Evolutionary conservation across 2,113 vertebrate genomes (phyloP).

Genomic region (Centropus unirufus): DNA sequence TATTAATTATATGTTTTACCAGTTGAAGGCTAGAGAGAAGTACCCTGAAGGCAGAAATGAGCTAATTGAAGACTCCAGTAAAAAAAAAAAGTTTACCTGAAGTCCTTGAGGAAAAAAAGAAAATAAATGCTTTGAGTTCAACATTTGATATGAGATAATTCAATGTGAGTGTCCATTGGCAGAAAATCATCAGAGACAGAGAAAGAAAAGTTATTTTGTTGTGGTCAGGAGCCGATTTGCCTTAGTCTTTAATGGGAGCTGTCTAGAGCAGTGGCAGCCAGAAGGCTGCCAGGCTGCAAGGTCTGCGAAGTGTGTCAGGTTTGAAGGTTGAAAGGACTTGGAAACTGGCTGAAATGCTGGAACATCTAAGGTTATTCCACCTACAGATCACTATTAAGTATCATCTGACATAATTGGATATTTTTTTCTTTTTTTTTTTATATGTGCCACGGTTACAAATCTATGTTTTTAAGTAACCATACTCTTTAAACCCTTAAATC

Average conservation of each 20-base stretch:
- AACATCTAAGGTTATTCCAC: background rate
- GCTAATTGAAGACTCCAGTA: background rate
- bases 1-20: constrained; percentile 36
- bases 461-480: background rate
- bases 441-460: background rate
- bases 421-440: background rate
- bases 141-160: background rate
- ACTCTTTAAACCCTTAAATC: background rate
- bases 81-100: background rate
- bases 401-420: background rate
- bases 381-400: background rate
- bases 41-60: constrained; percentile 30
- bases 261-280: background rate
- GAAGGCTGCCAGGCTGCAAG: background rate
- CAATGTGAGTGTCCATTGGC: background rate
- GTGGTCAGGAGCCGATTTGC: background rate
- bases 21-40: background rate
- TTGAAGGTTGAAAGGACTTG: background rate
- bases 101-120: background rate
- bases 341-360: background rate
- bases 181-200: background rate
- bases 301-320: background rate
- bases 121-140: background rate
- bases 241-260: background rate
- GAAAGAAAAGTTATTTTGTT: background rate